A percentile compares a stretch with the other conserved stretches of the same genome.
phyloP scores from a whole-genome alignment of 2,113 vertebrate species.

The cattle (Bos taurus) region DNA sequence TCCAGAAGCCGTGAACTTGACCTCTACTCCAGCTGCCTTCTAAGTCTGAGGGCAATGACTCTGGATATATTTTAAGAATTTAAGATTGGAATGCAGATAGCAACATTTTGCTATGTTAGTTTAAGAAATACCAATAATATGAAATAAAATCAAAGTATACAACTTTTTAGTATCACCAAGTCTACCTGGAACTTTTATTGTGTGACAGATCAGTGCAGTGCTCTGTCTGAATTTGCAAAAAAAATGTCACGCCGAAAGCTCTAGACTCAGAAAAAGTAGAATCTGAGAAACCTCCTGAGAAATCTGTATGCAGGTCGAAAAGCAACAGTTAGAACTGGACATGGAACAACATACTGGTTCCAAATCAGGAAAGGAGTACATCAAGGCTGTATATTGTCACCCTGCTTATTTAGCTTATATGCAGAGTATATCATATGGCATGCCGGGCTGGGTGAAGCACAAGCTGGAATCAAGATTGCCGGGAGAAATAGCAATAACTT shows the following conservation, averaged over 20 bases:
- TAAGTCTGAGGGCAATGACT: neutral
- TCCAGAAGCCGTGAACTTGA: neutral
- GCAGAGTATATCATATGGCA: neutral
- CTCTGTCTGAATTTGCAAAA: neutral
- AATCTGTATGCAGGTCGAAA: neutral
- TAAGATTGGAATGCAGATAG: rapidly evolving
- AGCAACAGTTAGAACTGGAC: neutral
- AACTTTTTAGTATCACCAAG: neutral
- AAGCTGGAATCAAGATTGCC: neutral
- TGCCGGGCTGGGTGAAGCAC: neutral
- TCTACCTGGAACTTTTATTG: neutral
- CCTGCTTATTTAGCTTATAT: neutral
- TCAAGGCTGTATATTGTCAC: neutral
- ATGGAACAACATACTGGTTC: neutral
- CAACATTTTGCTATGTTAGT: too few species aligned
- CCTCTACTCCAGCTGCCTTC: neutral
- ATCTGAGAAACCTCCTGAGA: neutral
- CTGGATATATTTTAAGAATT: neutral
- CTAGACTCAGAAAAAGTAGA: neutral
- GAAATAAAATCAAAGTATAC: neutral
- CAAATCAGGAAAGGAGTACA: neutral
- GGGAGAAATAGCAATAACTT: neutral
- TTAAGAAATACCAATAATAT: neutral
- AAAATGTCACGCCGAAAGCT: neutral
- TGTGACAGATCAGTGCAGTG: neutral